Base-by-base conservation (phyloP, 2,113 vertebrate species). In the Labeo rohita region DNA sequence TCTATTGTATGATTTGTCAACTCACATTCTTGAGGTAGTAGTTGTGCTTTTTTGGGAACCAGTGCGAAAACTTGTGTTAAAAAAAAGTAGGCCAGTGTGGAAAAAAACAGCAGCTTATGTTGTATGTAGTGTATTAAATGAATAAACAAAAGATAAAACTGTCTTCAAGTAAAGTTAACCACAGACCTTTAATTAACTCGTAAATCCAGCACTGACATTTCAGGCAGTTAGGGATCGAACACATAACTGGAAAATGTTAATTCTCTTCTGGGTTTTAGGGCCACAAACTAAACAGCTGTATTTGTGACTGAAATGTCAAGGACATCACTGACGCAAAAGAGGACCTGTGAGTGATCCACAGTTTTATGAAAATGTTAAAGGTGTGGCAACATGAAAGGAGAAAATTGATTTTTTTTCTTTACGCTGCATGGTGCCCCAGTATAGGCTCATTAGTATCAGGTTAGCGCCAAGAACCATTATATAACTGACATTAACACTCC, bases 401-500 rank as follows among this genome's bases (percentile, higher is more conserved):
- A 36, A 6, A 50, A 21, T 54, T 2, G 1, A 5, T 0, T 9
- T 50, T 68, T 79, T 66, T 80, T 16, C 16, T 45, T 23, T 65
- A 49, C 21, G 12, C 39, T 6, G 18, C n/a, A 65, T 66, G 45
- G 61, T 66, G 13, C 45, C 23, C 13, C n/a, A 1, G 8, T 28
- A 68, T 82, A 49, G 45, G 13, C 45, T 82, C 80, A 68, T 82
- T 52, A 68, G 63, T 49, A 68, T n/a, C 6, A 50, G 9, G 18
- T 7, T 39, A 80, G 66, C 0, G 63, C 72, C 63, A 59, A 73
- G 65, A 80, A 85, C 90, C 10, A 83, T 84, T 91, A 66, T 82
- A 50, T 85, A 89, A 91, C 80, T 88, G 90, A 90, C 90, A 86
- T 90, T 89, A 87, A 90, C 88, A 84, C 90, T 87, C 79, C 59